phyloP scores from a whole-genome alignment of 2,888 invertebrate species.

The Pseudolycoriella hygida region DNA sequence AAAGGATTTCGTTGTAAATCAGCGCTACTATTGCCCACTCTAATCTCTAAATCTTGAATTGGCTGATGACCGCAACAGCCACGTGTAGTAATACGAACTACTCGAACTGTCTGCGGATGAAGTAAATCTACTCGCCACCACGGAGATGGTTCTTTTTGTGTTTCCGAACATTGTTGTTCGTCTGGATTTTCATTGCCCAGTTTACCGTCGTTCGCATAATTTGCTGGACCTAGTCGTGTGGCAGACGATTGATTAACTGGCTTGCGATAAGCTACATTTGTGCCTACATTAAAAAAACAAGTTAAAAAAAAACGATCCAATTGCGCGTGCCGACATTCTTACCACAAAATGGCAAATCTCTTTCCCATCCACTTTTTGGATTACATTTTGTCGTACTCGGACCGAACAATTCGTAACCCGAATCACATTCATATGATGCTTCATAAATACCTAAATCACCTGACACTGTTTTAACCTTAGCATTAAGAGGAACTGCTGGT shows the following conservation, averaged over 20 bases:
- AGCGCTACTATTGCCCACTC: slow-evolving; percentile 79
- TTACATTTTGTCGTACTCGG: slow-evolving; percentile 51
- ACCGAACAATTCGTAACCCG: slow-evolving; percentile 79
- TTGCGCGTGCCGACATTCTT: slow-evolving; percentile 19
- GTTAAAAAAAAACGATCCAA: background rate
- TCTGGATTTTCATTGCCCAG: slow-evolving; percentile 68
- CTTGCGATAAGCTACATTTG: slow-evolving; percentile 69
- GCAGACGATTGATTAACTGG: slow-evolving; percentile 85
- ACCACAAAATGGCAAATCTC: slow-evolving; percentile 74
- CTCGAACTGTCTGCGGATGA: slow-evolving; percentile 65
- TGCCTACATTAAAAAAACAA: slow-evolving; percentile 34
- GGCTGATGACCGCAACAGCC: slow-evolving; percentile 61
- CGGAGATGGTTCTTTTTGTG: slow-evolving; percentile 73
- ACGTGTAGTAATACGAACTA: slow-evolving; percentile 66
- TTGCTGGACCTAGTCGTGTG: slow-evolving; percentile 63
- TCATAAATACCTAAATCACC: slow-evolving; percentile 36
- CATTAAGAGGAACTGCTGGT: slow-evolving; percentile 71
- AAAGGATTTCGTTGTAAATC: slow-evolving; percentile 76
- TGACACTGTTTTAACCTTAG: slow-evolving; percentile 36
- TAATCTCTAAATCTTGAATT: slow-evolving; percentile 71
- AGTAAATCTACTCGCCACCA: slow-evolving; percentile 88
- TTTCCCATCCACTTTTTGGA: slow-evolving; percentile 55
- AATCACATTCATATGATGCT: slow-evolving; percentile 72
- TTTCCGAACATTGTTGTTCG: slow-evolving; percentile 75
- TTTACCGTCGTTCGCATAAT: slow-evolving; percentile 79